A percentile compares a stretch with the other conserved stretches of the same genome.
Conservation (phyloP, 1,140 invertebrate species). For the Saxidomus purpurata region DNA sequence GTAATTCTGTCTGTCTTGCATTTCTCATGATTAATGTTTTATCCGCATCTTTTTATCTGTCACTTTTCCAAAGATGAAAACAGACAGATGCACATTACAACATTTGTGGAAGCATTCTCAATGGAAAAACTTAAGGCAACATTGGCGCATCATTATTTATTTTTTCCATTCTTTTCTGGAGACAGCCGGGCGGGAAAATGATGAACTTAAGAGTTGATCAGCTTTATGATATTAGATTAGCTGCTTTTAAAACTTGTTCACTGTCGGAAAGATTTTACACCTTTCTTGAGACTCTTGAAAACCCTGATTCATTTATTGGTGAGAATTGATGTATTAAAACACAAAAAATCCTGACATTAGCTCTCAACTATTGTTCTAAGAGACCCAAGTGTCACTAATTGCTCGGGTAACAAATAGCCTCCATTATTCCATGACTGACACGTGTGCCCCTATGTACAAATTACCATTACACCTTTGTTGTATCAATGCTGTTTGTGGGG, state of each 20-base stretch:
- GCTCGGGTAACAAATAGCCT: slow-evolving; percentile 25
- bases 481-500: not conserved
- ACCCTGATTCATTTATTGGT: slow-evolving; percentile 36
- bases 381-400: slow-evolving; percentile 36
- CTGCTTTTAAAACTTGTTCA: slow-evolving; percentile 4
- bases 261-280: not conserved
- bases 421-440: not conserved
- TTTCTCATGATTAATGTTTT: too few relatives aligned
- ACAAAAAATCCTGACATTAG: slow-evolving; percentile 15
- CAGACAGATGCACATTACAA: too few relatives aligned
- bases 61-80: too few relatives aligned
- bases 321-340: slow-evolving; percentile 59
- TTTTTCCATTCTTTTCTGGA: too few relatives aligned
- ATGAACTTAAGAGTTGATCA: not conserved
- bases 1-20: too few relatives aligned
- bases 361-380: slow-evolving; percentile 5
- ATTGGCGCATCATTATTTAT: too few relatives aligned
- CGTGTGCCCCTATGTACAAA: slow-evolving; percentile 43
- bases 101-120: too few relatives aligned
- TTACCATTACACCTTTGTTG: slow-evolving; percentile 15
- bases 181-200: not conserved
- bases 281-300: not conserved
- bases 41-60: too few relatives aligned
- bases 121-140: too few relatives aligned
- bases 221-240: not conserved